phyloP scores from a whole-genome alignment of 2,113 vertebrate genomes.

The Lophius piscatorius region DNA sequence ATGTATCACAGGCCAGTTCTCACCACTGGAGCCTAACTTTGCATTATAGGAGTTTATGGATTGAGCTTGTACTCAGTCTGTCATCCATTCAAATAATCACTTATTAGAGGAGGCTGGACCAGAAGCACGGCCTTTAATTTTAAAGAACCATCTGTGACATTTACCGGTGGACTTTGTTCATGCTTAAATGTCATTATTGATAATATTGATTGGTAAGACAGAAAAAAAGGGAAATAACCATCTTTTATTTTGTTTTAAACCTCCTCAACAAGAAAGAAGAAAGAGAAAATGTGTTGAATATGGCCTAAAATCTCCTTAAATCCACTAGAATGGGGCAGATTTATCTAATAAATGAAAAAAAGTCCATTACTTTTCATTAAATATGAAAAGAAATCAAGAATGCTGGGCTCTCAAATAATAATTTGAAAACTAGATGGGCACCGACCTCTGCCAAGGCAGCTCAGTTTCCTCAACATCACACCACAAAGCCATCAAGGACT shows the following conservation, averaged over 20 bases:
- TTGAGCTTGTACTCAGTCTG: conserved; percentile 34
- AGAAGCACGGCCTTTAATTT: conserved; percentile 15
- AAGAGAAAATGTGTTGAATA: neutral
- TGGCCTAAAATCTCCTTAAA: neutral
- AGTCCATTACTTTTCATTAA: neutral
- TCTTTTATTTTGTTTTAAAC: conserved; percentile 30
- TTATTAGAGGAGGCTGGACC: conserved; percentile 45
- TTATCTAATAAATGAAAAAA: conserved; percentile 2
- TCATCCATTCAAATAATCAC: conserved; percentile 54
- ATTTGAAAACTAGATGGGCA: too few species aligned
- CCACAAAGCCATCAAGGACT: too few species aligned
- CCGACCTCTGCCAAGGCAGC: too few species aligned
- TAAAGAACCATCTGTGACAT: conserved; percentile 48
- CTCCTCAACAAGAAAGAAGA: conserved; percentile 5
- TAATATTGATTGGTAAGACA: conserved; percentile 47
- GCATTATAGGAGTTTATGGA: conserved; percentile 64
- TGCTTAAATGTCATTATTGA: conserved; percentile 62
- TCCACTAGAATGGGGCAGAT: neutral
- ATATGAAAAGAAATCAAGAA: conserved; percentile 1
- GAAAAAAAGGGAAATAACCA: conserved; percentile 6
- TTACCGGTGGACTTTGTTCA: conserved; percentile 51
- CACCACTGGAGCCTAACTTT: conserved; percentile 59
- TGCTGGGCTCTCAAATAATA: too few species aligned
- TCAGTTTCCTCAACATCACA: too few species aligned
- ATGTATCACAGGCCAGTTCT: conserved; percentile 64